These are phyloP conservation scores for Alsophila aescularia DNA, from an alignment of 2,888 invertebrate species.

Conservation along the genomic window DNA sequence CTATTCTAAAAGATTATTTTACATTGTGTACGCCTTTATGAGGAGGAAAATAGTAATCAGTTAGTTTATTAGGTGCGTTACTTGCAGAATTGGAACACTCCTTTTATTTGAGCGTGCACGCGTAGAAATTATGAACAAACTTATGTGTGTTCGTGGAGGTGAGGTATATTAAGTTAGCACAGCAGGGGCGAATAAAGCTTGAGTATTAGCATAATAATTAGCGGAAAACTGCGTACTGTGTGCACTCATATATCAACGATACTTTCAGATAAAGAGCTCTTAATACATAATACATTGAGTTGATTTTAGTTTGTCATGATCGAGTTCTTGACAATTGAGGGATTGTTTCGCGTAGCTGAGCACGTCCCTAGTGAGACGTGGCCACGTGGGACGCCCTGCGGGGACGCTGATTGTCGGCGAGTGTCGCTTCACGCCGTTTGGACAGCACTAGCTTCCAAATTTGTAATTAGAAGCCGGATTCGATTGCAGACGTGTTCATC, in stretches of 20 bases:
- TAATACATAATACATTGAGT: conserved; percentile 27
- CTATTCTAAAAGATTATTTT: conserved; percentile 74
- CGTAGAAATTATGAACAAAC: conserved; percentile 24
- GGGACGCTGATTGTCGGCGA: conserved; percentile 75
- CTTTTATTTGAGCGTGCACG: conserved; percentile 48
- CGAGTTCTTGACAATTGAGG: conserved; percentile 50
- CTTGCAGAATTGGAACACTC: conserved; percentile 65
- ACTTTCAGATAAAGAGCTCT: conserved; percentile 26
- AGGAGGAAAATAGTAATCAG: conserved; percentile 77
- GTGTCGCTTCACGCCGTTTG: conserved; percentile 73
- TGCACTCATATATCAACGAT: conserved; percentile 53
- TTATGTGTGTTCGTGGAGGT: conserved; percentile 41
- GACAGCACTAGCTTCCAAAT: conserved; percentile 65
- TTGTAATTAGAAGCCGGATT: conserved; percentile 43
- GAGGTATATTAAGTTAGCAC: conserved; percentile 58
- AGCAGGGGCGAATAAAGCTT: conserved; percentile 50
- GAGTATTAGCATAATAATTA: conserved; percentile 72
- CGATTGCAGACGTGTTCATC: conserved; percentile 16
- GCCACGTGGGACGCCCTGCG: conserved; percentile 78
- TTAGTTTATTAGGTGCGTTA: conserved; percentile 77
- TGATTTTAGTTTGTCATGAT: conserved; percentile 25
- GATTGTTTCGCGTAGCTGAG: conserved; percentile 66
- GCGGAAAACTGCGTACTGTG: conserved; percentile 65
- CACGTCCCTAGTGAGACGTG: conserved; percentile 56
- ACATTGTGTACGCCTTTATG: conserved; percentile 73